These are phyloP conservation scores for Hoplostethus mediterraneus DNA, from an alignment of 2,797 vertebrate genomes.

Conservation along the genomic window DNA sequence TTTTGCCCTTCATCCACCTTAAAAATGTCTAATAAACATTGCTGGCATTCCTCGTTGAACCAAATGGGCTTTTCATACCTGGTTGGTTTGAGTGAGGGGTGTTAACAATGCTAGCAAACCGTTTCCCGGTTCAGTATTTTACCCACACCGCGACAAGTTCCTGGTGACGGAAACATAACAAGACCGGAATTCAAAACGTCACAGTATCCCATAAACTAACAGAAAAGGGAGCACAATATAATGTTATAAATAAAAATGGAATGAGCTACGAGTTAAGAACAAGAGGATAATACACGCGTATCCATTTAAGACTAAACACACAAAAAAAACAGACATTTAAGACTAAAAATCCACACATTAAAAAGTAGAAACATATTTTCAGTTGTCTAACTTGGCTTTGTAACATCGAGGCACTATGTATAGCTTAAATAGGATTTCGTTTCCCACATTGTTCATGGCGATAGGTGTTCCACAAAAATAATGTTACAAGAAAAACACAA, in stretches of 20 bases:
- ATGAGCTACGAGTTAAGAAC: constrained; percentile 50
- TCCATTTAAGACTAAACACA: constrained; percentile 48
- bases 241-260: constrained; percentile 74
- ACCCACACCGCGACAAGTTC: constrained; percentile 45
- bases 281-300: constrained; percentile 71
- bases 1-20: neutral
- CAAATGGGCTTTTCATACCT: constrained; percentile 3
- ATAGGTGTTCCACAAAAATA: constrained; percentile 73
- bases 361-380: constrained; percentile 50
- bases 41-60: neutral
- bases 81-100: constrained; percentile 13
- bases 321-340: constrained; percentile 47
- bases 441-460: constrained; percentile 71
- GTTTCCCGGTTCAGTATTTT: neutral
- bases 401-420: constrained; percentile 75
- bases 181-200: constrained; percentile 47
- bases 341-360: constrained; percentile 28
- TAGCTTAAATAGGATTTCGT: constrained; percentile 70
- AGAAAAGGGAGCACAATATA: constrained; percentile 40
- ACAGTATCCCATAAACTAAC: constrained; percentile 61
- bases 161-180: constrained; percentile 41
- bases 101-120: too few relatives aligned
- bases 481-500: constrained; percentile 56
- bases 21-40: neutral
- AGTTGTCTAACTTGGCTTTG: constrained; percentile 74